Conservation (phyloP, 2,797 vertebrate genomes). For the Spizella passerina region DNA sequence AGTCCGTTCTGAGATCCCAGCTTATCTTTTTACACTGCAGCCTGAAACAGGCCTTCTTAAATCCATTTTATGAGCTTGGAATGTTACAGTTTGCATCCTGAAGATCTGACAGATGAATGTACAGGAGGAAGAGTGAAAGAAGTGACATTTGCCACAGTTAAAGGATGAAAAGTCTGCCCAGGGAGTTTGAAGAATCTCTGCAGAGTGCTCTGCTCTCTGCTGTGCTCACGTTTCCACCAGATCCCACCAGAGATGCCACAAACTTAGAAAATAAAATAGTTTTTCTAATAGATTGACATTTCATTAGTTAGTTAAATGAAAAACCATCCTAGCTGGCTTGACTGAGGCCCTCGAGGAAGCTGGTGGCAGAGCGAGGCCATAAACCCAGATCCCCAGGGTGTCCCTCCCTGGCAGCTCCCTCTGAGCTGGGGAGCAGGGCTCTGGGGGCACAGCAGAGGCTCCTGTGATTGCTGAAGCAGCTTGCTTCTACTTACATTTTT, state of each 20-base stretch:
- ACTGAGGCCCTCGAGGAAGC: background rate
- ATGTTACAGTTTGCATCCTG: background rate
- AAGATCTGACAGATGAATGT: background rate
- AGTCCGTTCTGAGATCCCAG: background rate
- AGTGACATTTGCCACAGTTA: background rate
- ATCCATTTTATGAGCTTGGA: background rate
- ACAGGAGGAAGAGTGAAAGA: background rate
- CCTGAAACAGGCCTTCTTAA: background rate
- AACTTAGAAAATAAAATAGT: background rate
- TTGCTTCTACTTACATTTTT: slow-evolving; percentile 9
- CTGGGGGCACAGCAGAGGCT: background rate
- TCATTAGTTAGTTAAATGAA: background rate
- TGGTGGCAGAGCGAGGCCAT: background rate
- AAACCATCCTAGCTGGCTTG: background rate
- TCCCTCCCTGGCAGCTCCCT: background rate
- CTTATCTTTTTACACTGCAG: background rate
- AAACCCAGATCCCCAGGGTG: background rate
- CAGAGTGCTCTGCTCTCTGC: background rate
- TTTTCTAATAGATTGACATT: background rate
- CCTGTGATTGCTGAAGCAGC: background rate
- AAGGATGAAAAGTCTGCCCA: background rate
- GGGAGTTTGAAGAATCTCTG: background rate
- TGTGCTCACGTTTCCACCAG: background rate
- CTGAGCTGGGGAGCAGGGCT: background rate
- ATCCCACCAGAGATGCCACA: background rate